Conservation (phyloP, 2,888 invertebrate genomes). For the Drosophila infuscata region DNA sequence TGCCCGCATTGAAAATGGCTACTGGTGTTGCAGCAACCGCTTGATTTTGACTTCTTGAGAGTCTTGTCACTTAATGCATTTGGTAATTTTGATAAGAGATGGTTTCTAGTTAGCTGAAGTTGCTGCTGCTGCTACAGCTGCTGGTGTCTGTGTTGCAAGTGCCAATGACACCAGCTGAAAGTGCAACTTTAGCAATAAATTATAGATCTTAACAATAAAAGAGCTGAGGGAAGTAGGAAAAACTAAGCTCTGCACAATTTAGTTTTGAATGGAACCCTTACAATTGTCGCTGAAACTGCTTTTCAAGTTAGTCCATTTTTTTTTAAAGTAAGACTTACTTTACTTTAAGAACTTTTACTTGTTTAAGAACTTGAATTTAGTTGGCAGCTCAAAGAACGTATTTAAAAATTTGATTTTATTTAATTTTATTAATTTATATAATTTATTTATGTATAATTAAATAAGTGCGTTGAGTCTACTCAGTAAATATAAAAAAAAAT, state of each 20-base stretch:
- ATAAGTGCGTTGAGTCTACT: neutral
- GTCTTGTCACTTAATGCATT: conserved; percentile 47
- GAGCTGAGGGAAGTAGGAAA: neutral
- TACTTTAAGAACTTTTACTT: too few relatives aligned
- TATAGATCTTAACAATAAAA: neutral
- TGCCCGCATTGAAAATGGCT: conserved; percentile 46
- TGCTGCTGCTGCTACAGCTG: neutral
- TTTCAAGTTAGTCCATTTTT: neutral
- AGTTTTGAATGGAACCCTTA: neutral
- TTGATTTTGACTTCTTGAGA: conserved; percentile 70
- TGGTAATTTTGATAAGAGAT: conserved; percentile 51
- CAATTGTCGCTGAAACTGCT: neutral
- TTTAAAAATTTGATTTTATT: too few relatives aligned
- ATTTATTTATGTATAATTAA: neutral
- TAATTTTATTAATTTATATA: too few relatives aligned
- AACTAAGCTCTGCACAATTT: neutral
- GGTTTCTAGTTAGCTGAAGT: conserved; percentile 1
- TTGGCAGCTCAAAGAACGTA: neutral
- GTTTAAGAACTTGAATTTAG: neutral
- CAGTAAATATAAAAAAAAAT: neutral
- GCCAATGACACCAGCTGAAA: conserved; percentile 38
- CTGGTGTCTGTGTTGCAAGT: neutral
- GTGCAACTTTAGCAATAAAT: conserved; percentile 3
- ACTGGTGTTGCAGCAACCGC: conserved; percentile 13
- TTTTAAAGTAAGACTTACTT: neutral